Evolutionary conservation across 1,140 invertebrate genomes (phyloP).

Genomic region (Drosophila chauvacae): DNA sequence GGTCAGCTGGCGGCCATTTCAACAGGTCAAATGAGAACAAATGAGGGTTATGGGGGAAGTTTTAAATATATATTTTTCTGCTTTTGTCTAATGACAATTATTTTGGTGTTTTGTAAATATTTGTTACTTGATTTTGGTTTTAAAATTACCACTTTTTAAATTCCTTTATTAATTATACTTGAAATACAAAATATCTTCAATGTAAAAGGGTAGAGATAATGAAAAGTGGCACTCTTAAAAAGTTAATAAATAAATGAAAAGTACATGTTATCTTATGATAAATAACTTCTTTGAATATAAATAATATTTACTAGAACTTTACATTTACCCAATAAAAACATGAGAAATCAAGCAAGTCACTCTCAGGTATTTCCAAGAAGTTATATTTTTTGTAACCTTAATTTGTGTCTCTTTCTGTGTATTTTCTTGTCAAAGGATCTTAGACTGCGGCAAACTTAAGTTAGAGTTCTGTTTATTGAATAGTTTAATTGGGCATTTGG

Average conservation of each 20-base stretch:
- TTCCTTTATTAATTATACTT: too few species aligned
- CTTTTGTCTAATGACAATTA: neutral
- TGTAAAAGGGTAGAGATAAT: neutral
- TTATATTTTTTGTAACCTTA: neutral
- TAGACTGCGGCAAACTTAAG: neutral
- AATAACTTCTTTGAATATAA: too few species aligned
- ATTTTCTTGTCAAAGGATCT: neutral
- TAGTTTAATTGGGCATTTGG: constrained; percentile 11
- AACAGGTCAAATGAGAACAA: constrained; percentile 10
- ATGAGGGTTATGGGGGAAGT: neutral
- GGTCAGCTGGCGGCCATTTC: neutral
- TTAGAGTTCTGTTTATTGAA: constrained; percentile 3
- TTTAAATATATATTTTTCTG: neutral
- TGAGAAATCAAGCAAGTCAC: neutral
- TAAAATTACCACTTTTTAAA: neutral
- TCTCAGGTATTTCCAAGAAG: neutral
- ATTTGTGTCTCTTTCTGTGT: too few species aligned
- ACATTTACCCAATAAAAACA: neutral
- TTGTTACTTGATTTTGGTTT: too few species aligned
- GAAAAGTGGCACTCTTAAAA: too few species aligned
- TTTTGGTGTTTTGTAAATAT: neutral
- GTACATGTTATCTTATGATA: accelerated
- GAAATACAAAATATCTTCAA: neutral
- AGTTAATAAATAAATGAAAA: neutral
- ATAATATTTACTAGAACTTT: neutral